Evolutionary conservation across 2,113 vertebrate genomes (phyloP), one percentile per base, ranked within the genome.

Genomic region (Corynorhinus townsendii): DNA sequence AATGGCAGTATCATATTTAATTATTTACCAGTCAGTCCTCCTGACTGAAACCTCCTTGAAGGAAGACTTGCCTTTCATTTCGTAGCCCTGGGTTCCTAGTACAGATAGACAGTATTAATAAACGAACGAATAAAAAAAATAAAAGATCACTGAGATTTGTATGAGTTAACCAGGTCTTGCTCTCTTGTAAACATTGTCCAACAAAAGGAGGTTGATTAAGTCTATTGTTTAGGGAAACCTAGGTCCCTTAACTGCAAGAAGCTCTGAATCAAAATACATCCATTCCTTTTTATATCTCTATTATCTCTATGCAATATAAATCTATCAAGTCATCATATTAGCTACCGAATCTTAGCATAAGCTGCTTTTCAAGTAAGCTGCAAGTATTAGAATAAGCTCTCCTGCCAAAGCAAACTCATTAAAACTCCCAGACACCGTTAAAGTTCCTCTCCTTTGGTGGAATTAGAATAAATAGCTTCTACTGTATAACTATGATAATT

Each of bases 391-490:
- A 89, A 76, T 12, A 52, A 24, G 15, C 22, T 73, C 11, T 52
- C 54, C 71, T 84, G 49, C 80, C 35, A 77, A 7, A 64, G 24
- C 33, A 68, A 33, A 24, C 20, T 81, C 33, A 87, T 62, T 87
- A 90, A 47, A 92, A 93, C 49, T 54, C 33, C 76, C 72, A 69
- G 87, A 49, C 73, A 93, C 33, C 20, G 12, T 68, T 86, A 68
- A 89, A 62, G 38, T 71, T 85, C 12, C 66, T 71, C 52, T 95
- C 96, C 56, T 92, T 90, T 56, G 30, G 35, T 77, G 62, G 86
- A 93, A 69, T 82, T 85, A 85, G 54, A 88, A 40, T 90, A 87
- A 95, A 84, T 85, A 93, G 59, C 68, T 66, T 92, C 82, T 30
- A 43, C 40, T 69, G 28, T n/a, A 11, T 87, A 62, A 95, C 85